phyloP scores from a whole-genome alignment of 2,888 invertebrate genomes.

The Phaedon cochleariae region DNA sequence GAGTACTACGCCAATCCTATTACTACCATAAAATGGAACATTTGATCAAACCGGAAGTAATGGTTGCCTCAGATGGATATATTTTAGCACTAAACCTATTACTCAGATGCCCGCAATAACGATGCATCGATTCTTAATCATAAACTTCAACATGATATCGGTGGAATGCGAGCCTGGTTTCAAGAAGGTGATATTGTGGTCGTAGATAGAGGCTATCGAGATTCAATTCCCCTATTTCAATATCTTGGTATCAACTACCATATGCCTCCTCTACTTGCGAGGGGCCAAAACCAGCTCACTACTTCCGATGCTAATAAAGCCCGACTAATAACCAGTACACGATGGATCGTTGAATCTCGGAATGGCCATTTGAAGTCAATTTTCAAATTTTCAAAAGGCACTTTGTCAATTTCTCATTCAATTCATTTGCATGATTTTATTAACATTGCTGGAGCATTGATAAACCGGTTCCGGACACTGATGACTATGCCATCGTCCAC shows the following conservation, averaged over 20 bases:
- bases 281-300: slow-evolving; percentile 10
- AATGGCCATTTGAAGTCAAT: slow-evolving; percentile 1
- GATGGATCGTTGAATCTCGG: background rate
- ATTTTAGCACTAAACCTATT: background rate
- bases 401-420: background rate
- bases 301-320: slow-evolving; percentile 8
- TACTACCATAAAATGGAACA: background rate
- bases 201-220: slow-evolving; percentile 5
- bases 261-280: background rate
- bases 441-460: no score
- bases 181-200: slow-evolving; percentile 5
- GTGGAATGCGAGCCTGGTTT: slow-evolving; percentile 1
- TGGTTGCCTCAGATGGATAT: background rate
- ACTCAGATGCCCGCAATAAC: background rate
- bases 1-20: slow-evolving; percentile 2
- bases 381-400: background rate
- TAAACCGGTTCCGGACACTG: background rate
- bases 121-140: slow-evolving; percentile 3
- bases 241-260: slow-evolving; percentile 8
- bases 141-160: background rate
- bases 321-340: slow-evolving; percentile 7
- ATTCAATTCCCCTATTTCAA: slow-evolving; percentile 4
- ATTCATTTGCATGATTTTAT: slow-evolving; percentile 3
- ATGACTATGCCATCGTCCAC: slow-evolving; percentile 6
- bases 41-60: background rate